Conservation (phyloP, 2,888 invertebrate genomes). For the Agriopis aurantiaria region DNA sequence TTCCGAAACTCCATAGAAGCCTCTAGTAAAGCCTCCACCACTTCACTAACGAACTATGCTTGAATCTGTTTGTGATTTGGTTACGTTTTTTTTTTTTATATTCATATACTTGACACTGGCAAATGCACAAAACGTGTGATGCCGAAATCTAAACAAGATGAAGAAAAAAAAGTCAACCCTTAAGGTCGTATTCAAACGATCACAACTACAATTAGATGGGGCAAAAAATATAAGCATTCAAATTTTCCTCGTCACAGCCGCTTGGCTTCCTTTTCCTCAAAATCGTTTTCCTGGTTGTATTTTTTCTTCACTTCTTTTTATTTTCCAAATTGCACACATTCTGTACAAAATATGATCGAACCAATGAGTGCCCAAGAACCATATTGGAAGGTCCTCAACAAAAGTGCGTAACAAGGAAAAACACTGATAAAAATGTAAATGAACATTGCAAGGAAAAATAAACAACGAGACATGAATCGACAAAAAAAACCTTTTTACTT, state of each 20-base stretch:
- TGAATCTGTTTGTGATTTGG: no score
- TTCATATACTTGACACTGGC: no score
- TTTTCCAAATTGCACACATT: constrained; percentile 13
- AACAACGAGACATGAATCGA: not conserved
- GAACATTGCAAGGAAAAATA: not conserved
- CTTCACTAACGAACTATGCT: no score
- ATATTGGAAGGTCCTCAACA: constrained; percentile 9
- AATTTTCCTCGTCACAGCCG: not conserved
- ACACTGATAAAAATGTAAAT: constrained; percentile 22
- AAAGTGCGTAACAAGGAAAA: constrained; percentile 6
- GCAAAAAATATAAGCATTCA: not conserved
- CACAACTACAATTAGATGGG: not conserved
- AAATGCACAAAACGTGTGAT: no score
- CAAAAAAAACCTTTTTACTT: not conserved
- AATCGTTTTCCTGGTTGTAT: not conserved
- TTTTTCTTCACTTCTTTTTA: constrained; percentile 5
- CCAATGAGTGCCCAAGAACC: not conserved
- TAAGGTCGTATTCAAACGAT: not conserved
- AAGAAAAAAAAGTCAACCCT: not conserved
- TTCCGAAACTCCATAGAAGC: no score
- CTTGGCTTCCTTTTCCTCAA: not conserved
- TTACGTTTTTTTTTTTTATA: no score
- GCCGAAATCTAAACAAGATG: no score
- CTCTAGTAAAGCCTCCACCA: no score
- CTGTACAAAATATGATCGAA: constrained; percentile 3